These are phyloP conservation scores for Bovichtus variegatus DNA, from an alignment of 2,797 vertebrate genomes.

Conservation along the genomic window DNA sequence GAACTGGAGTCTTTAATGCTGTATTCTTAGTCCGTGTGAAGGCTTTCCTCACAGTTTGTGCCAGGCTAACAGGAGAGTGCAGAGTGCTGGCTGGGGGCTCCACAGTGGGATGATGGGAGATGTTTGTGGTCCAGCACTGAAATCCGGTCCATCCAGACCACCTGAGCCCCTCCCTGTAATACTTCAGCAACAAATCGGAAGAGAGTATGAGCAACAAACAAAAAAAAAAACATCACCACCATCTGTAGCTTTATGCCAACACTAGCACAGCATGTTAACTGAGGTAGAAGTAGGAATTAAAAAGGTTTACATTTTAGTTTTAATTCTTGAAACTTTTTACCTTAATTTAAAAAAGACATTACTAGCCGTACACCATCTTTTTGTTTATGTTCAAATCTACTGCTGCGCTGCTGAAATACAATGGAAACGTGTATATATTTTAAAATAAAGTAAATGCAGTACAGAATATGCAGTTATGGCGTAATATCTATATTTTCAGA, in stretches of 20 bases:
- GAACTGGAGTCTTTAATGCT: slow-evolving; percentile 13
- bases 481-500: background rate
- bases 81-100: slow-evolving; percentile 38
- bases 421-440: background rate
- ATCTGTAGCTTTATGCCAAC: background rate
- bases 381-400: background rate
- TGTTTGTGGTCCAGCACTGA: slow-evolving; percentile 75
- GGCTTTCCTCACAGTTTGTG: slow-evolving; percentile 48
- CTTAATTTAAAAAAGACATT: background rate
- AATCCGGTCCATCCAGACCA: slow-evolving; percentile 63
- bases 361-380: background rate
- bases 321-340: background rate
- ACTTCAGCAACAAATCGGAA: slow-evolving; percentile 20
- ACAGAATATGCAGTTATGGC: background rate
- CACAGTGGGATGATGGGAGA: slow-evolving; percentile 65
- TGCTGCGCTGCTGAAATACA: background rate
- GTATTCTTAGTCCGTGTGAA: slow-evolving; percentile 15
- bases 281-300: too few relatives aligned
- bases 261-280: background rate
- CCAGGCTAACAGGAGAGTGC: slow-evolving; percentile 43
- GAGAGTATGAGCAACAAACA: background rate
- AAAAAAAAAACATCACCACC: background rate
- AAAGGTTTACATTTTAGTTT: fast-evolving
- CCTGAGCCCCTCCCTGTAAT: slow-evolving; percentile 52
- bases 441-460: background rate